phyloP scores from a whole-genome alignment of 2,888 invertebrate species.

The Abscondita cerata region DNA sequence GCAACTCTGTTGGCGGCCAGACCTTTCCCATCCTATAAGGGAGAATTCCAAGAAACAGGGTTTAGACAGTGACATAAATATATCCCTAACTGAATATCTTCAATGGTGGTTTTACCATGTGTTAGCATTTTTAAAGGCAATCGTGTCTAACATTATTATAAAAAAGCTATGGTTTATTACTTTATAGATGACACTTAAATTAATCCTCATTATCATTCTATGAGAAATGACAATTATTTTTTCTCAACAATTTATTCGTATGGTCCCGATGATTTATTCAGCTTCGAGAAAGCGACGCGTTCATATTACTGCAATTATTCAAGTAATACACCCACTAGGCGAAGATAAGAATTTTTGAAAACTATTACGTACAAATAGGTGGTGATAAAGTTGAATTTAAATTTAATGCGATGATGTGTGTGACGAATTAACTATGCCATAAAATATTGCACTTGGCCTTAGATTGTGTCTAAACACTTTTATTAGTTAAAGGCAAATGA shows the following conservation, averaged over 20 bases:
- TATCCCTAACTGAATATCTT: conserved; percentile 35
- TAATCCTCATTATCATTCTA: conserved; percentile 7
- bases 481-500: no score
- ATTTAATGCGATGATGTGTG: no score
- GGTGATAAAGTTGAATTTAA: no score
- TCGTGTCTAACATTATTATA: conserved; percentile 15
- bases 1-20: conserved; percentile 39
- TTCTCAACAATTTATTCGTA: not conserved
- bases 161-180: conserved; percentile 10
- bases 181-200: conserved; percentile 10
- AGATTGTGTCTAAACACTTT: no score
- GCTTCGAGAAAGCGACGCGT: no score
- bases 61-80: conserved; percentile 39
- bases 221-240: not conserved
- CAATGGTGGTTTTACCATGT: conserved; percentile 22
- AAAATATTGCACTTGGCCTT: no score
- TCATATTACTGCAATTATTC: no score
- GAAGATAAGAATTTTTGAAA: no score
- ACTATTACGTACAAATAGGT: no score
- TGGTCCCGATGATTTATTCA: no score
- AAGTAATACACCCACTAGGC: no score
- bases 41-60: conserved; percentile 39
- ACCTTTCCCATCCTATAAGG: conserved; percentile 38
- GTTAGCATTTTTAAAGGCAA: conserved; percentile 17
- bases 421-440: no score